Evolutionary conservation across 2,888 invertebrate genomes (phyloP), one percentile per base, ranked within the genome.

Genomic region (Platycheirus rosarum): DNA sequence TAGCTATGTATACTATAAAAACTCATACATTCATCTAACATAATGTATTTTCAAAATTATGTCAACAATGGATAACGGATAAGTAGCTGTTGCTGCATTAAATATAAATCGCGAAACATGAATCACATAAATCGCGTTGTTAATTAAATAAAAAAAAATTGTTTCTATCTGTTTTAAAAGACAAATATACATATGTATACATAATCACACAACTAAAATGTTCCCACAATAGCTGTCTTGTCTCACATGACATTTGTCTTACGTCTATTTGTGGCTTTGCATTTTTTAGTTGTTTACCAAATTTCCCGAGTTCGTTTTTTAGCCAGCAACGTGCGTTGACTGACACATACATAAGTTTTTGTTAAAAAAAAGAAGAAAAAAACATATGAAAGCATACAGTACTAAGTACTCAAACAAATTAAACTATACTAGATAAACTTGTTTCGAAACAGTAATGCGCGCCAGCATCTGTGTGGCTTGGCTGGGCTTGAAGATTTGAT

Each of bases 211-310:
- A 13, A 16, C 2, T 53, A 35, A 35, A 53, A 11, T 53, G 2
- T 32, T 51, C 32, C 32, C 29, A 11, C 51, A 51, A 32, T 16
- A 14, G 51, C 2, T 18, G 51, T 2, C 29, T 8, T 16, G 29
- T 51, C 32, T 53, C 53, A 53, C 53, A 53, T 53, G 53, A 35
- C 49, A 23, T 53, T 35, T 6, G 16, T 20, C 20, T 35, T 53
- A 35, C 53, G 53, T 53, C 53, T 35, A 18, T 13, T 18, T 18
- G 35, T 53, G 35, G 29, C 35, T 18, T 53, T 35, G 16, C 13
- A 48, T n/a, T 20, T 16, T 18, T 35, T 18, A n/a, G 18, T 20
- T 35, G 29, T 32, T 32, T 32, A 32, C 48, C 48, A 48, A 23
- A 2, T 8, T 23, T 48, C 13, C 2, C 3, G 11, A 42, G 13